These are phyloP conservation scores for Bursaphelenchus okinawaensis DNA, from an alignment of 2,888 invertebrate genomes.

Conservation along the genomic window DNA sequence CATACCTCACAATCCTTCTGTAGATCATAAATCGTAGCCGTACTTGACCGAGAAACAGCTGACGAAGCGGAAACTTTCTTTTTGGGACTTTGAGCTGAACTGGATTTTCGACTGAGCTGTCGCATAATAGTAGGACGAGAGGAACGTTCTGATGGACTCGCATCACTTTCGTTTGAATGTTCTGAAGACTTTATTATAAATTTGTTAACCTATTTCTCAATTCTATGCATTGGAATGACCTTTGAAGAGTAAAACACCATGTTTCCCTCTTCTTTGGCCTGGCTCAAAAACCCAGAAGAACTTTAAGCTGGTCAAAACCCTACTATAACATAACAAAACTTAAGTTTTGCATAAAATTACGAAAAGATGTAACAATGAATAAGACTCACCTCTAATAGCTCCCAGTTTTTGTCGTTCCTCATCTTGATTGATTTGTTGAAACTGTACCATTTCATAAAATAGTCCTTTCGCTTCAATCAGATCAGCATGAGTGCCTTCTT, in stretches of 20 bases:
- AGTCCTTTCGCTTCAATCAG: conserved; percentile 57
- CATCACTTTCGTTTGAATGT: conserved; percentile 8
- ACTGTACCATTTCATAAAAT: conserved; percentile 61
- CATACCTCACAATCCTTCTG: conserved; percentile 35
- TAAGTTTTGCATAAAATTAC: too few relatives aligned
- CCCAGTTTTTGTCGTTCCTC: conserved; percentile 25
- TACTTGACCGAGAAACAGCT: not conserved
- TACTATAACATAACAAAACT: too few relatives aligned
- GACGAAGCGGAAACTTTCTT: not conserved
- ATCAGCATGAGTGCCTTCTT: conserved; percentile 61
- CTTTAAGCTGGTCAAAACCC: too few relatives aligned
- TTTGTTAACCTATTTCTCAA: not conserved
- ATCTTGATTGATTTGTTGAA: conserved; percentile 56
- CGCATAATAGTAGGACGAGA: not conserved
- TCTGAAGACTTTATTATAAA: not conserved
- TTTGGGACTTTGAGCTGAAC: not conserved
- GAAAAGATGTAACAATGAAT: not conserved
- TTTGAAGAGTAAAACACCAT: not conserved
- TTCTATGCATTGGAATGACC: not conserved
- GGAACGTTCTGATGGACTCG: not conserved
- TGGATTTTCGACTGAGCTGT: not conserved
- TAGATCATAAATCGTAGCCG: conserved; percentile 26
- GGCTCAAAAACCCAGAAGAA: not conserved
- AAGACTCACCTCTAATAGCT: conserved; percentile 9
- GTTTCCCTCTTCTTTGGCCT: not conserved